Base-by-base conservation (phyloP, 2,888 invertebrate genomes). In the Apodemia zela region DNA sequence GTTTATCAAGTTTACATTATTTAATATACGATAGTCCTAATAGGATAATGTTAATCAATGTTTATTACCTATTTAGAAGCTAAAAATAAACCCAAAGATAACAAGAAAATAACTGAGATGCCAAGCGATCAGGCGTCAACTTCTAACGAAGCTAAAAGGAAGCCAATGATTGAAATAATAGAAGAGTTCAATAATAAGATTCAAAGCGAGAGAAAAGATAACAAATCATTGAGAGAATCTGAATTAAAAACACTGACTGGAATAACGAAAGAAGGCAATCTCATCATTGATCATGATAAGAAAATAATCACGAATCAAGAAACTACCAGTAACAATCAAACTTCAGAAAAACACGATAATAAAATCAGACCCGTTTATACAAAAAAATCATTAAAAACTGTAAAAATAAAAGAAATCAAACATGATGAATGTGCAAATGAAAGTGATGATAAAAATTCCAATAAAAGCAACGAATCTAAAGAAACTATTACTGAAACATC, bases 121-220 rank as follows among this genome's bases (percentile, higher is more conserved):
- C 42, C 35, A 13, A n/a, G 21, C 29, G 66, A 66, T 21, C 80
- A 83, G 74, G 67, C 76, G 2, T 62, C 65, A 0, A 54, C 38
- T 25, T n/a, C 47, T 8, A 45, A 64, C n/a, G 68, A 69, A 25
- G 83, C 73, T 18, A 78, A 79, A 70, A 79, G 72, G 61, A 89
- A 85, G 72, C 77, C 85, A 0, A 67, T 88, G 2, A 78, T 86
- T 68, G 82, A 90, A 78, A 78, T 89, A 3, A 78, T 88, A 51
- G 84, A 84, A 49, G 68, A 73, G 29, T 62, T 67, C 42, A 74
- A 75, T 4, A 71, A 77, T 71, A 71, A 64, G 47, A 70, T 63
- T 67, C 64, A 18, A 66, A 71, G 13, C 68, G 75, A 66, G 66
- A 6, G 67, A 71, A 6, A 67, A 69, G 42, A 61, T 68, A 61